Evolutionary conservation across 2,797 vertebrate genomes (phyloP).

Genomic region (Myoxocephalus aenaeus): DNA sequence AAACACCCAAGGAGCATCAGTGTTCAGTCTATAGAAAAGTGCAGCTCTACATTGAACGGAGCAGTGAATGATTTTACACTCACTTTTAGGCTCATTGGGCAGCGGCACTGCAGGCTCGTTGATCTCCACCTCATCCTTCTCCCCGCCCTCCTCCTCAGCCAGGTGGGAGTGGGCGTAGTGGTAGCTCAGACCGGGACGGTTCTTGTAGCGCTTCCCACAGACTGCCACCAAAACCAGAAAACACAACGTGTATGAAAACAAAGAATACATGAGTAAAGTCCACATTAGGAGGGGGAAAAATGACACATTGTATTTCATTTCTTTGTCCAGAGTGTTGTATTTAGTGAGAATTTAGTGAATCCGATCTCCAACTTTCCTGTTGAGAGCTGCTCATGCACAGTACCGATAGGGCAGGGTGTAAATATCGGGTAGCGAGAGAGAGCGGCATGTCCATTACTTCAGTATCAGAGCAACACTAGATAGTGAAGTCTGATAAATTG

Average conservation of each 20-base stretch:
- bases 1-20: conserved; percentile 8
- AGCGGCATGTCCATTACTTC: too few species aligned
- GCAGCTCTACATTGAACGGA: background rate
- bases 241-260: conserved; percentile 59
- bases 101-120: conserved; percentile 86
- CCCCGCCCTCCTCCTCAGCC: conserved; percentile 95
- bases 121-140: conserved; percentile 91
- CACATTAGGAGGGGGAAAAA: background rate
- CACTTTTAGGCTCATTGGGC: conserved; percentile 92
- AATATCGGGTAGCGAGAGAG: too few species aligned
- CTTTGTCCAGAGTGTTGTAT: background rate
- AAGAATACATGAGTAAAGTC: conserved; percentile 1
- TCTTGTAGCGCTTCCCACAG: conserved; percentile 97
- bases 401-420: too few species aligned
- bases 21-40: background rate
- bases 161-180: conserved; percentile 97
- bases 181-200: conserved; percentile 95
- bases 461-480: too few species aligned
- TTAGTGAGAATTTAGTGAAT: background rate
- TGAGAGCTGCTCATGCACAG: too few species aligned
- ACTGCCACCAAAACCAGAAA: conserved; percentile 81
- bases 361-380: too few species aligned
- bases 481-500: too few species aligned
- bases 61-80: conserved; percentile 34
- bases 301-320: background rate